Percentiles rank a stretch among this genome's conserved stretches.
phyloP scores from a whole-genome alignment of 2,113 vertebrate genomes.

The Thamnophis sirtalis region DNA sequence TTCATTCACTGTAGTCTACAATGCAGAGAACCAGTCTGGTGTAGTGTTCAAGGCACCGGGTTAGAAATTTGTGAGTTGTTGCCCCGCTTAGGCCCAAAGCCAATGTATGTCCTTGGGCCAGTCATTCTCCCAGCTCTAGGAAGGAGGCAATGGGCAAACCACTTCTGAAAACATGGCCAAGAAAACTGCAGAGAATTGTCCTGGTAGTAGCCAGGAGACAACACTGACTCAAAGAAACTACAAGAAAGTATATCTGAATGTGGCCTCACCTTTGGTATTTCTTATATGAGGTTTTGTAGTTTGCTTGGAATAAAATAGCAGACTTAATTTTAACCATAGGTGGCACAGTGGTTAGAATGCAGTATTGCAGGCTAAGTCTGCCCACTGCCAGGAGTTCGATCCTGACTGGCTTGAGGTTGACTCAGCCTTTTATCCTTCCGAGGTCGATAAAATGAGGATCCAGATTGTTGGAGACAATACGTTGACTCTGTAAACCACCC shows the following conservation, averaged over 20 bases:
- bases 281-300: not conserved
- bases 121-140: not conserved
- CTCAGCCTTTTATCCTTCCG: not conserved
- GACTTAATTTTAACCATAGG: not conserved
- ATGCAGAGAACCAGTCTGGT: not conserved
- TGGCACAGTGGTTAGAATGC: not conserved
- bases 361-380: not conserved
- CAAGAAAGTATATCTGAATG: not conserved
- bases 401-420: not conserved
- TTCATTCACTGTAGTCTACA: not conserved
- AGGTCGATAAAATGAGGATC: not conserved
- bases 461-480: not conserved
- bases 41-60: not conserved
- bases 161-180: not conserved
- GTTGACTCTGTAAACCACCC: not conserved
- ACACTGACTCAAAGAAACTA: not conserved
- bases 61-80: not conserved
- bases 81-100: not conserved
- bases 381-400: not conserved
- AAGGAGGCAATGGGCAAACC: not conserved
- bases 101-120: not conserved
- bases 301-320: not conserved
- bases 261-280: not conserved
- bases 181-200: not conserved
- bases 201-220: not conserved